These are phyloP conservation scores for Thinocorus orbignyianus DNA, from an alignment of 2,113 vertebrate genomes.

Conservation along the genomic window DNA sequence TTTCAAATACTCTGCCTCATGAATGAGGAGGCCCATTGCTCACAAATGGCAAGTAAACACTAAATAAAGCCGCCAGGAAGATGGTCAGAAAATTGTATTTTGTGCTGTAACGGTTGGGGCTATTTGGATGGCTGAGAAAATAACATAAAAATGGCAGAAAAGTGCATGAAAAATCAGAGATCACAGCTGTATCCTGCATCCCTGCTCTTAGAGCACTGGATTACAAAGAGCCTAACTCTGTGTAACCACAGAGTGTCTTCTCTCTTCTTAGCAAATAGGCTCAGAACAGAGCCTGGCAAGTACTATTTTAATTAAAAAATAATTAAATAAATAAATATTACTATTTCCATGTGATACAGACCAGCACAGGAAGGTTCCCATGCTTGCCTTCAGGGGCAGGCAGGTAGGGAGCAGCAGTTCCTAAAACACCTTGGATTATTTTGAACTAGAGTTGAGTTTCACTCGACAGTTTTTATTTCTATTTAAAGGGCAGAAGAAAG, in stretches of 20 bases:
- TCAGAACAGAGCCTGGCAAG: neutral
- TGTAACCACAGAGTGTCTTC: neutral
- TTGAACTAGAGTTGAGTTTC: constrained; percentile 2
- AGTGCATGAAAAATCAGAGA: neutral
- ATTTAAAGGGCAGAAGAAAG: constrained; percentile 28
- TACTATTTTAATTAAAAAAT: neutral
- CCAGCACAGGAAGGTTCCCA: neutral
- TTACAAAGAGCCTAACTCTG: neutral
- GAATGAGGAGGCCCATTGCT: neutral
- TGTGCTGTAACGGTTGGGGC: neutral
- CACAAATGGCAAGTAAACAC: neutral
- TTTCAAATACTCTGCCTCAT: neutral
- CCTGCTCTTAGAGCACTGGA: neutral
- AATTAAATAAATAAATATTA: neutral
- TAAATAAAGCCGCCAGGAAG: neutral
- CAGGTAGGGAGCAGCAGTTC: neutral
- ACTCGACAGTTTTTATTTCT: constrained; percentile 37
- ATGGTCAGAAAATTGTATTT: neutral
- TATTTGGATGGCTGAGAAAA: neutral
- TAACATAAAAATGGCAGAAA: neutral
- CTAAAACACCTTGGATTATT: constrained; percentile 11
- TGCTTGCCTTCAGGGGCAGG: neutral
- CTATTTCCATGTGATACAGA: neutral
- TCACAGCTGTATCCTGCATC: neutral
- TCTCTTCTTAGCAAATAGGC: neutral